phyloP scores from a whole-genome alignment of 2,113 vertebrate genomes.

The Centropus bengalensis region DNA sequence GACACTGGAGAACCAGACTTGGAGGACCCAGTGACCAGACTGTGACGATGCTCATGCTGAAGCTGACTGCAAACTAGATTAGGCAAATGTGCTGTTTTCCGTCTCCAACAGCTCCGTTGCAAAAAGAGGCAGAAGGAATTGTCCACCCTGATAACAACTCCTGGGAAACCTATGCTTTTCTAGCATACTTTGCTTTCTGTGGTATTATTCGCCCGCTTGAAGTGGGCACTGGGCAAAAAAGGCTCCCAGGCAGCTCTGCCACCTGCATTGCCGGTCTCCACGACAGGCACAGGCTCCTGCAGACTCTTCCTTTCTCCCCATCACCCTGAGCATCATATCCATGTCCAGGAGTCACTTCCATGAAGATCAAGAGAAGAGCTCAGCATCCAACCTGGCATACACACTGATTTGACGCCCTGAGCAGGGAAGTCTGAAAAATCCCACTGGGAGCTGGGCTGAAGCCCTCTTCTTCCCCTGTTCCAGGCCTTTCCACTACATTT shows the following conservation, averaged over 20 bases:
- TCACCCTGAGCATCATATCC: neutral
- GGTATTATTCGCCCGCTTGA: neutral
- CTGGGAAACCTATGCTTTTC: neutral
- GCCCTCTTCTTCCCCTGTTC: neutral
- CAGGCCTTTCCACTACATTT: neutral
- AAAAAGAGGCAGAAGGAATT: neutral
- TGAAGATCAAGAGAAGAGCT: neutral
- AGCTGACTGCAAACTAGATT: neutral
- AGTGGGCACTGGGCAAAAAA: neutral
- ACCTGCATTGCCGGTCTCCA: neutral
- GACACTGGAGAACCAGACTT: neutral
- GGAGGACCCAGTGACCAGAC: neutral
- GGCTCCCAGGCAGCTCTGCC: neutral
- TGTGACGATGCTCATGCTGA: neutral
- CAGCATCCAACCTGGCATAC: neutral
- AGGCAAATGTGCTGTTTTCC: neutral
- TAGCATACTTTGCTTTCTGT: rapidly evolving
- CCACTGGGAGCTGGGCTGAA: neutral
- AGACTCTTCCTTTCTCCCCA: neutral
- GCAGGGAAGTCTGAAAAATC: neutral
- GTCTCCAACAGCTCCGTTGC: neutral
- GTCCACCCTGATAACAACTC: neutral
- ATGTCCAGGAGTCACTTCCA: neutral
- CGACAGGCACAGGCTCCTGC: neutral
- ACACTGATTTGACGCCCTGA: neutral